phyloP scores from a whole-genome alignment of 2,113 vertebrate genomes.

The Hippocampus comes region DNA sequence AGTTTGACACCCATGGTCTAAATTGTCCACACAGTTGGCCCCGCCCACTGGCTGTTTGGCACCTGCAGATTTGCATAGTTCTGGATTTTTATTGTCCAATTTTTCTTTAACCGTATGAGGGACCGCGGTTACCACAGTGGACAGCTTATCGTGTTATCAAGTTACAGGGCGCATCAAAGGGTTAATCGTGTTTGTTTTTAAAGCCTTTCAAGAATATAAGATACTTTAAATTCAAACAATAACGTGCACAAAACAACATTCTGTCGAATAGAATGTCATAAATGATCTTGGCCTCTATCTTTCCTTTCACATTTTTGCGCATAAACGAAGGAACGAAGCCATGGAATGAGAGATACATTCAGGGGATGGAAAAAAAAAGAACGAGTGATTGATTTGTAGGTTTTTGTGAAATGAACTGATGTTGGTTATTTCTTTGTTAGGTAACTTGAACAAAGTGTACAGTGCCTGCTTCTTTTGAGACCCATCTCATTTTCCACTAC shows the following conservation, averaged over 20 bases:
- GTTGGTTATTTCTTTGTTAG: background rate
- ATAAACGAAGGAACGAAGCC: background rate
- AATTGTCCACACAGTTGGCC: too few relatives aligned
- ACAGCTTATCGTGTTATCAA: too few relatives aligned
- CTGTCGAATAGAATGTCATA: background rate
- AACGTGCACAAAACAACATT: background rate
- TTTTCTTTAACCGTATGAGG: too few relatives aligned
- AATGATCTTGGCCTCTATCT: background rate
- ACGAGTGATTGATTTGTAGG: background rate
- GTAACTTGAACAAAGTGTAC: conserved; percentile 11
- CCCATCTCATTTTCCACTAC: background rate
- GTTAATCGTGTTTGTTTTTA: too few relatives aligned
- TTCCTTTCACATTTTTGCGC: background rate
- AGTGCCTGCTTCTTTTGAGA: conserved; percentile 9
- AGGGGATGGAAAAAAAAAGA: background rate
- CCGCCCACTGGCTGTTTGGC: too few relatives aligned
- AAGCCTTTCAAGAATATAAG: background rate
- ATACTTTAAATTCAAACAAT: background rate
- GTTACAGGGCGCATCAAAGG: too few relatives aligned
- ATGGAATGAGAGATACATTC: too few relatives aligned
- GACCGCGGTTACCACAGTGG: too few relatives aligned
- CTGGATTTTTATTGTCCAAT: background rate
- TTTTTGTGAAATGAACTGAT: background rate
- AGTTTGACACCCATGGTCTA: too few relatives aligned
- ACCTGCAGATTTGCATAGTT: background rate